Evolutionary conservation across 2,888 invertebrate genomes (phyloP).

Genomic region (Electrophaes corylata): DNA sequence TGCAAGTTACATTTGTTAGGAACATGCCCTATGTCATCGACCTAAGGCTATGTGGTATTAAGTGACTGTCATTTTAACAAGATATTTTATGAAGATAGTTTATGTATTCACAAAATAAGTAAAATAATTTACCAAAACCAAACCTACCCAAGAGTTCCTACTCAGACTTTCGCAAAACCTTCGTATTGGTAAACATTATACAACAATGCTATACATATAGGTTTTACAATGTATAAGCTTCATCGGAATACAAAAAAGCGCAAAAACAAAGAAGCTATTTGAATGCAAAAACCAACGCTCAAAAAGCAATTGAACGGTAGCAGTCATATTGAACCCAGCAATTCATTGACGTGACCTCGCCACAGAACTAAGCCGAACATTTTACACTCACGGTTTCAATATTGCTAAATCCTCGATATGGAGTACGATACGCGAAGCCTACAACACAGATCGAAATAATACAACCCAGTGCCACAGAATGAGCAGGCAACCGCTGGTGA

Average conservation of each 20-base stretch:
- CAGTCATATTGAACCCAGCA: neutral
- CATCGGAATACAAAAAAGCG: neutral
- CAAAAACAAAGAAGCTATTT: neutral
- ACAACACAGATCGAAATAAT: slow-evolving; percentile 4
- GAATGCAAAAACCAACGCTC: neutral
- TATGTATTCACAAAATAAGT: no score
- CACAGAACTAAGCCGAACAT: slow-evolving; percentile 14
- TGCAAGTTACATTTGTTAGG: no score
- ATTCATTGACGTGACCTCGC: slow-evolving; percentile 8
- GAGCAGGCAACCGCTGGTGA: slow-evolving; percentile 1
- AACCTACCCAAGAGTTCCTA: no score
- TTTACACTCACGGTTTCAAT: slow-evolving; percentile 14
- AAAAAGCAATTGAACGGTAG: slow-evolving; percentile 11
- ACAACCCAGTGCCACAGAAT: neutral
- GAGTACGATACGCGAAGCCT: slow-evolving; percentile 3
- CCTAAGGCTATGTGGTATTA: no score
- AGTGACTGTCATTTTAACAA: no score
- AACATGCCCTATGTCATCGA: no score
- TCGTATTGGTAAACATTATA: no score
- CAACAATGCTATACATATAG: no score
- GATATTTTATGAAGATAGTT: no score
- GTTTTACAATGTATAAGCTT: no score
- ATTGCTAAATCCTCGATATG: slow-evolving; percentile 17
- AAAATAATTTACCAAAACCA: no score
- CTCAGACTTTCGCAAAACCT: no score